Evolutionary conservation across 1,140 invertebrate genomes (phyloP), one percentile per base, ranked within the genome.

Genomic region (Drosophila tani): DNA sequence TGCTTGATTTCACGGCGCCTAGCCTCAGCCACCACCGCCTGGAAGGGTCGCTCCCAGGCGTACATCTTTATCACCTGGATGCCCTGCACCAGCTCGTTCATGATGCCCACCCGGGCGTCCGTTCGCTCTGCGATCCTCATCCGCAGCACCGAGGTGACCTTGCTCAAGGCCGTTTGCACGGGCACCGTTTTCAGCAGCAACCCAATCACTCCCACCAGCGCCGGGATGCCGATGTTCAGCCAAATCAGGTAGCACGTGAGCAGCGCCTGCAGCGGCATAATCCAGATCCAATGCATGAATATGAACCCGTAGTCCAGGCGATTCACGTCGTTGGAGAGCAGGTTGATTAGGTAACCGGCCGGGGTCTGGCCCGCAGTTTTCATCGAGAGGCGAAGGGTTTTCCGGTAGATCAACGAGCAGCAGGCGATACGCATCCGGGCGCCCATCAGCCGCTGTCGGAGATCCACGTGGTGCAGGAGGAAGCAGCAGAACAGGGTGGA

Each of bases 1-100:
- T 95, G 94, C 32, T 94, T 93, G 32, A 97, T 95, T 93, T 97
- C 96, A 24, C 94, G 88, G 12, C 93, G 93, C 69, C 96, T 91
- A 5, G 94, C 94, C 9, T 82, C 58, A 8, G 93, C 93, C 0
- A 96, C 94, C 1, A 95, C 93, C 29, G 93, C 93, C 59, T 94
- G 94, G 63, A 96, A 96, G 5, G 96, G 95, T 65, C 94, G 94
- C 80, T 97, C 96, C 96, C 96, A 96, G 2, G 95, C 95, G 77
- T 96, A 96, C 96, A 97, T 97, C 93, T 97, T 97, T 19, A 97
- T 96, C 58, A 97, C 95, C 92, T 96, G 94, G 73, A 96, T 95
- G 43, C 95, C 95, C 57, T 94, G 91, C 24, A 97, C 94, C 19
- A 97, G 94, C 93, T 97, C 97, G 80, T 95, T 96, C 96, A 97